Conservation (phyloP, 92 coral and sea anemone genomes). For the Montipora capitata region DNA sequence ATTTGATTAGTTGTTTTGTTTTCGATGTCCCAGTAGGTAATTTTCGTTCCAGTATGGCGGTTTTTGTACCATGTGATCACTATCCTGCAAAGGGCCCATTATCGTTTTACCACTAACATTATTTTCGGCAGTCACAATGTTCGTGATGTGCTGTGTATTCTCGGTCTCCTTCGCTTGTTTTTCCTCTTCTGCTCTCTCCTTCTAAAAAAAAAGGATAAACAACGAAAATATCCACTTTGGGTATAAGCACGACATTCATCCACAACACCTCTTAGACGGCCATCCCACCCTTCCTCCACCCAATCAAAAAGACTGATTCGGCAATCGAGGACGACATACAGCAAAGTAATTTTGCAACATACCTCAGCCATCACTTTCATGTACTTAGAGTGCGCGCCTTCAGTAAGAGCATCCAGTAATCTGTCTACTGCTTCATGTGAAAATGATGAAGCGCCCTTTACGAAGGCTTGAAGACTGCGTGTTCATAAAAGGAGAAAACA, state of each 20-base stretch:
- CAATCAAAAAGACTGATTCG: not conserved
- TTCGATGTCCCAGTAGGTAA: no score
- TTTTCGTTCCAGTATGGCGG: no score
- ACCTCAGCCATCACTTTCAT: constrained; percentile 85
- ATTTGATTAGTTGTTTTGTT: no score
- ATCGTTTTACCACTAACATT: not conserved
- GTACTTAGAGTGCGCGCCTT: constrained; percentile 95
- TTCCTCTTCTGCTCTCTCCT: constrained; percentile 60
- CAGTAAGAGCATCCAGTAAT: constrained; percentile 94
- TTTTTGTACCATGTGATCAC: no score
- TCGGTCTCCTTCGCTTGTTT: constrained; percentile 46
- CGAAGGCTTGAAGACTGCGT: constrained; percentile 92
- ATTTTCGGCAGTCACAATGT: not conserved
- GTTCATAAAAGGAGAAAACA: no score
- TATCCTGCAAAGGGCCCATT: no score
- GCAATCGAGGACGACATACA: not conserved
- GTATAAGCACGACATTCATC: no score
- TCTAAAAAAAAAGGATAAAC: constrained; percentile 27
- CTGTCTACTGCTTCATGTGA: constrained; percentile 92
- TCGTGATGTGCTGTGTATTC: constrained; percentile 33
- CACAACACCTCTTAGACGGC: not conserved
- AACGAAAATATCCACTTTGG: not conserved
- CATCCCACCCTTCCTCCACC: not conserved
- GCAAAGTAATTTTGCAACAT: not conserved
- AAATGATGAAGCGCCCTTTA: constrained; percentile 85